phyloP scores from a whole-genome alignment of 2,113 vertebrate species.

The Protobothrops mucrosquamatus region DNA sequence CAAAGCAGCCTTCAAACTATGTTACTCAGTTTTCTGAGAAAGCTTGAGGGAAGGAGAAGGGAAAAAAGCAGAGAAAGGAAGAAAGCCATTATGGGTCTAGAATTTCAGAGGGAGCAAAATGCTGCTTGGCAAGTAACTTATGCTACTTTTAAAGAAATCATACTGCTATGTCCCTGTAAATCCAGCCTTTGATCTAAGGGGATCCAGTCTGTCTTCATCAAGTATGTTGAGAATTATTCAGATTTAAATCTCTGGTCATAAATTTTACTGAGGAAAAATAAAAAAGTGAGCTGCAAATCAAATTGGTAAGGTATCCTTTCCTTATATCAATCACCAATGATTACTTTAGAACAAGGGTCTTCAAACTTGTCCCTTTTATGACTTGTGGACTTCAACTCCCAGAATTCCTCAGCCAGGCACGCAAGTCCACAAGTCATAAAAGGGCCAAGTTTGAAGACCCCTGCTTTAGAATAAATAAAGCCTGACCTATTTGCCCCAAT shows the following conservation, averaged over 20 bases:
- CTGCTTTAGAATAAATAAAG: not conserved
- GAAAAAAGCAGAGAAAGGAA: not conserved
- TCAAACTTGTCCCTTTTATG: no score
- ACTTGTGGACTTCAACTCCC: no score
- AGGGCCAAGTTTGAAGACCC: no score
- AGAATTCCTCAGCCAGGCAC: no score
- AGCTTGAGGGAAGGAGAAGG: not conserved
- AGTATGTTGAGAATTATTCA: not conserved
- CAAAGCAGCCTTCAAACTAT: conserved; percentile 37
- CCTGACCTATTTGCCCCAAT: not conserved
- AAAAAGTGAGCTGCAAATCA: not conserved
- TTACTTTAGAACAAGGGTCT: not conserved
- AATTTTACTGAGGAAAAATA: not conserved
- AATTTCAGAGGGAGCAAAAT: not conserved
- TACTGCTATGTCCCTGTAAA: not conserved
- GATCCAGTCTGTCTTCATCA: not conserved
- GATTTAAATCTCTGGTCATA: not conserved
- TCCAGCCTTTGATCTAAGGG: not conserved
- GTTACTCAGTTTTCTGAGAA: conserved; percentile 25
- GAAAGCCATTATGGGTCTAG: not conserved
- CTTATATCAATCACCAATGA: not conserved
- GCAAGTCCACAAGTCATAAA: no score
- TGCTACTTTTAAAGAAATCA: not conserved
- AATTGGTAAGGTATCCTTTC: not conserved
- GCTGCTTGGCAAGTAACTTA: not conserved